phyloP scores from a whole-genome alignment of 2,113 vertebrate species.

The Takifugu bimaculatus region DNA sequence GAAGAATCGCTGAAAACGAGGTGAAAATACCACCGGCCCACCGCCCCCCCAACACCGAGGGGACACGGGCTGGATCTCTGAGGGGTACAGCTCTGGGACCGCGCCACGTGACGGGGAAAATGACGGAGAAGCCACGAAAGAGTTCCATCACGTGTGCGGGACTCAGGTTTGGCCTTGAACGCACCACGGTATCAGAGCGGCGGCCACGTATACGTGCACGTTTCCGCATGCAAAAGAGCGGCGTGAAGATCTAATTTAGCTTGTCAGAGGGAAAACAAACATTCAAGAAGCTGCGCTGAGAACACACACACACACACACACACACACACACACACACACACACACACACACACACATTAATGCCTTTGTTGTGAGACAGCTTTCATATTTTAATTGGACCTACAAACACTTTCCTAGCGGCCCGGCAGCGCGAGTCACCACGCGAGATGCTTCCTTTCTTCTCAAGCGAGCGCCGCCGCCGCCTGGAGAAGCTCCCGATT shows the following conservation, averaged over 20 bases:
- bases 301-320: background rate
- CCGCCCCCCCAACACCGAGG: too few species aligned
- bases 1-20: too few species aligned
- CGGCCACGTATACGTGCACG: too few species aligned
- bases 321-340: background rate
- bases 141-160: too few species aligned
- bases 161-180: too few species aligned
- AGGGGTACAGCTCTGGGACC: too few species aligned
- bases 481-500: slow-evolving; percentile 29
- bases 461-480: slow-evolving; percentile 23
- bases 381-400: slow-evolving; percentile 53
- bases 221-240: too few species aligned
- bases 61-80: too few species aligned
- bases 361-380: slow-evolving; percentile 10
- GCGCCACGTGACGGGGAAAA: too few species aligned
- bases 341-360: slow-evolving; percentile 3
- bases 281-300: background rate
- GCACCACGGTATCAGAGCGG: too few species aligned
- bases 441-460: background rate
- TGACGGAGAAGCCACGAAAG: too few species aligned
- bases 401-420: slow-evolving; percentile 11
- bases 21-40: too few species aligned
- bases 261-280: background rate
- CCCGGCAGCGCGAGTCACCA: slow-evolving; percentile 40
- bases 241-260: background rate